Conservation (phyloP, 1,140 invertebrate species). For the Euwallacea fornicatus region DNA sequence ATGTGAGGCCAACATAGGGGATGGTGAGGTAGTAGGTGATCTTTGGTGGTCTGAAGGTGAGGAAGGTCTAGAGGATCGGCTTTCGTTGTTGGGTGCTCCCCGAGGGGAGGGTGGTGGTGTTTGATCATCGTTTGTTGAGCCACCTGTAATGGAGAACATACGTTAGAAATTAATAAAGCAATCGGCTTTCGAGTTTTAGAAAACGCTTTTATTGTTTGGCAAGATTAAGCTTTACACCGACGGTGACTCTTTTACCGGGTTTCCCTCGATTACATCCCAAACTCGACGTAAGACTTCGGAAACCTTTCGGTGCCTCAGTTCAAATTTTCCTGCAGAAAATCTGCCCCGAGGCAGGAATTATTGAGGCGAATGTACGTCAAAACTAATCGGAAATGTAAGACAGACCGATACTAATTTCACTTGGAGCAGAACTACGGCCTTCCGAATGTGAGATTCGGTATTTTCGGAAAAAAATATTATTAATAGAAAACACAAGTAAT, state of each 20-base stretch:
- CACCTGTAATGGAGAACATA: conserved; percentile 59
- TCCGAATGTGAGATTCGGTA: not conserved
- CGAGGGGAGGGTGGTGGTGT: conserved; percentile 63
- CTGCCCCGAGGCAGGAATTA: conserved; percentile 16
- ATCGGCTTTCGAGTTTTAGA: conserved; percentile 22
- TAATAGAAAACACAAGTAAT: too few relatives aligned
- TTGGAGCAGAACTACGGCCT: not conserved
- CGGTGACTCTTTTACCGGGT: conserved; percentile 38
- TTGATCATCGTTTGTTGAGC: conserved; percentile 66
- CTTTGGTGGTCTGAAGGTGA: conserved; percentile 53
- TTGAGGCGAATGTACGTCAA: conserved; percentile 5
- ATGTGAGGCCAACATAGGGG: conserved; percentile 48
- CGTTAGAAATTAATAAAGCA: conserved; percentile 11
- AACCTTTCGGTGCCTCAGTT: conserved; percentile 40
- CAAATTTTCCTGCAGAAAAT: conserved; percentile 32
- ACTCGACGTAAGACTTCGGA: conserved; percentile 42
- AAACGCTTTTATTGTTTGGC: conserved; percentile 42
- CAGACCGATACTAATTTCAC: too few relatives aligned
- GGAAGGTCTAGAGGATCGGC: conserved; percentile 55
- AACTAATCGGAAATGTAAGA: conserved; percentile 19
- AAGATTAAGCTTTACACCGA: conserved; percentile 34
- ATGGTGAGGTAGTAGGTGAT: conserved; percentile 47
- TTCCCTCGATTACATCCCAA: conserved; percentile 43
- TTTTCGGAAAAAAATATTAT: too few relatives aligned
- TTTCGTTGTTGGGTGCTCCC: conserved; percentile 54